Conservation (phyloP, 2,797 vertebrate species). For the Nothura maculosa region DNA sequence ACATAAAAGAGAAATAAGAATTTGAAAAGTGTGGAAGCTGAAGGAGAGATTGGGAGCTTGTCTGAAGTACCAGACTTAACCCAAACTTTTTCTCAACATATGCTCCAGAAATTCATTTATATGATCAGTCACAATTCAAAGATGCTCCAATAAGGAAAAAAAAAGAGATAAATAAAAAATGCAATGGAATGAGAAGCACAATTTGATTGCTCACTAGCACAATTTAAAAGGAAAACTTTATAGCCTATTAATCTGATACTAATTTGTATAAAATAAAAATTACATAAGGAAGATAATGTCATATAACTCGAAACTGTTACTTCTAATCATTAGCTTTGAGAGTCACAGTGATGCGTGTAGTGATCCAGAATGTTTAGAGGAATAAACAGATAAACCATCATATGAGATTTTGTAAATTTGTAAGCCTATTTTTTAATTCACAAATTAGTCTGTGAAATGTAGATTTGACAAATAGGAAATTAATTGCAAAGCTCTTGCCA, state of each 20-base stretch:
- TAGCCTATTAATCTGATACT: neutral
- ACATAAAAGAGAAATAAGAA: neutral
- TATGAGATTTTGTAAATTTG: neutral
- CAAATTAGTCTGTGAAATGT: neutral
- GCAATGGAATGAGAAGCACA: neutral
- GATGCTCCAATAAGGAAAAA: neutral
- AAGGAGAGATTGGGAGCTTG: neutral
- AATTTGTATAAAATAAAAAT: neutral
- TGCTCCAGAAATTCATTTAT: neutral
- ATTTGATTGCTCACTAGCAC: neutral
- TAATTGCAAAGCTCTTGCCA: neutral
- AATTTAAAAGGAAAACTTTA: neutral
- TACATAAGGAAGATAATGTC: neutral
- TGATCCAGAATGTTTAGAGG: neutral
- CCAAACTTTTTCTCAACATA: neutral
- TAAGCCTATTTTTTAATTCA: neutral
- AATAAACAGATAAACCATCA: neutral
- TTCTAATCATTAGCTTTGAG: neutral
- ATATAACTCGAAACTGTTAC: neutral
- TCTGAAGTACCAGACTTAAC: neutral
- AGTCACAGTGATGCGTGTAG: neutral
- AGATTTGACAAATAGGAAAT: neutral
- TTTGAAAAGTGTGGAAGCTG: neutral
- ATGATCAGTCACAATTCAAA: neutral
- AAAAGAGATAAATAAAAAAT: neutral